A percentile compares a stretch with the other conserved stretches of the same genome.
Conservation (phyloP, 2,888 invertebrate genomes). For the Trissolcus japonicus region DNA sequence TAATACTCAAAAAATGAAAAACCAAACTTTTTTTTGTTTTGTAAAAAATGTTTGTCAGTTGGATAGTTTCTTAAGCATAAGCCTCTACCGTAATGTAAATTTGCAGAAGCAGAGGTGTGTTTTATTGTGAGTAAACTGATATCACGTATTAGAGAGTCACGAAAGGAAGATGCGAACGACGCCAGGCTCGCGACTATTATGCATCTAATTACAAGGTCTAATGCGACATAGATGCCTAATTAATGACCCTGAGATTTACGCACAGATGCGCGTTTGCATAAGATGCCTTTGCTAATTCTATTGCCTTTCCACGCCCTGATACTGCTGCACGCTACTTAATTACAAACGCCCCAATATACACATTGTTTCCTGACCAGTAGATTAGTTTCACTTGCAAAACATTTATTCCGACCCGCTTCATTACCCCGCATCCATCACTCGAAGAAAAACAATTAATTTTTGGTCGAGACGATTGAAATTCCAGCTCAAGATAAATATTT, state of each 20-base stretch:
- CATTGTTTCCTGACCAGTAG: conserved; percentile 47
- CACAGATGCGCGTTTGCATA: conserved; percentile 71
- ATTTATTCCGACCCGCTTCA: conserved; percentile 10
- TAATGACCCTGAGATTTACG: conserved; percentile 74
- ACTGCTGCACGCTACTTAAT: conserved; percentile 37
- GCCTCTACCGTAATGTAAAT: conserved; percentile 23
- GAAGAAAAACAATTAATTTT: no score
- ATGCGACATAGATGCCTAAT: conserved; percentile 73
- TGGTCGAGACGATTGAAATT: no score
- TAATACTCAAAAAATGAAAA: no score
- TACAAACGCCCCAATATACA: conserved; percentile 38
- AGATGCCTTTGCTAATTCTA: conserved; percentile 67
- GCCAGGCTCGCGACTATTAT: conserved; percentile 70
- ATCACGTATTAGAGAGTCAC: conserved; percentile 69
- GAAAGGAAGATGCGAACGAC: conserved; percentile 66
- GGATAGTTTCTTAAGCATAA: no score
- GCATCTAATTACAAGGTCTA: conserved; percentile 75
- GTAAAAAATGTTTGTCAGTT: no score
- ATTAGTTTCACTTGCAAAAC: conserved; percentile 41
- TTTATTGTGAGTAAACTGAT: conserved; percentile 55
- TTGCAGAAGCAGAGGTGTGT: conserved; percentile 47
- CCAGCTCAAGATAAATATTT: no score
- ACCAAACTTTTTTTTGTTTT: no score
- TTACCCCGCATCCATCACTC: no score
- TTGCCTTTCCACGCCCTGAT: conserved; percentile 57